A percentile compares a stretch with the other conserved stretches of the same genome.
These are phyloP conservation scores for Hiodon tergisus DNA, from an alignment of 2,113 vertebrate genomes.

Conservation along the genomic window DNA sequence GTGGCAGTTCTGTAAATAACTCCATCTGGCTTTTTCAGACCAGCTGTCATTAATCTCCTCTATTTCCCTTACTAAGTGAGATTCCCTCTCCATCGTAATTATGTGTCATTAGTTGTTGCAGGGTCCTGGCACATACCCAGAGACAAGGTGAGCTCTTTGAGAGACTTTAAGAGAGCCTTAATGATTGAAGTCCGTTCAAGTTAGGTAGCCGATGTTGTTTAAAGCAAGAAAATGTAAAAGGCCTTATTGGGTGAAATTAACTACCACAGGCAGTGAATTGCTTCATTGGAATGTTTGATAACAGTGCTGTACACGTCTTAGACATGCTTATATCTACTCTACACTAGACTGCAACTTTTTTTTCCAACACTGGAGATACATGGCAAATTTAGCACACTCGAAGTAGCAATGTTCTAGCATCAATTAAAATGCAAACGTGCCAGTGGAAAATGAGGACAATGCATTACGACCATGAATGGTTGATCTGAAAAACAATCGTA, in stretches of 20 bases:
- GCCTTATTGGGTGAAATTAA: neutral
- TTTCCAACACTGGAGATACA: neutral
- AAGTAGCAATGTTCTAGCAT: neutral
- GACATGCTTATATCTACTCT: neutral
- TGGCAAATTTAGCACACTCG: neutral
- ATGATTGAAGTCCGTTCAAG: neutral
- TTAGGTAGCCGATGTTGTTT: neutral
- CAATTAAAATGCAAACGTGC: slow-evolving; percentile 2
- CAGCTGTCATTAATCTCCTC: no score
- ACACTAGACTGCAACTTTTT: neutral
- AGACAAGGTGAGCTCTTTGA: neutral
- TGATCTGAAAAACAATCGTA: slow-evolving; percentile 1
- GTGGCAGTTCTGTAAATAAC: no score
- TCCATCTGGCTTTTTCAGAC: no score
- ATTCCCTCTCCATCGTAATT: no score
- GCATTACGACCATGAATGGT: neutral
- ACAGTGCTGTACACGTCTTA: neutral
- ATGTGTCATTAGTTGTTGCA: no score
- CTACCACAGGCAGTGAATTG: neutral
- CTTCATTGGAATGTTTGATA: neutral
- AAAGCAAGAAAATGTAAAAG: neutral
- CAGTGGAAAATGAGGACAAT: neutral
- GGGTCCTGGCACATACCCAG: neutral
- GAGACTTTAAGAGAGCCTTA: neutral
- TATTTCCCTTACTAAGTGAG: no score